These are phyloP conservation scores for Drosophila neonasuta DNA, from an alignment of 2,888 invertebrate species.

Conservation along the genomic window DNA sequence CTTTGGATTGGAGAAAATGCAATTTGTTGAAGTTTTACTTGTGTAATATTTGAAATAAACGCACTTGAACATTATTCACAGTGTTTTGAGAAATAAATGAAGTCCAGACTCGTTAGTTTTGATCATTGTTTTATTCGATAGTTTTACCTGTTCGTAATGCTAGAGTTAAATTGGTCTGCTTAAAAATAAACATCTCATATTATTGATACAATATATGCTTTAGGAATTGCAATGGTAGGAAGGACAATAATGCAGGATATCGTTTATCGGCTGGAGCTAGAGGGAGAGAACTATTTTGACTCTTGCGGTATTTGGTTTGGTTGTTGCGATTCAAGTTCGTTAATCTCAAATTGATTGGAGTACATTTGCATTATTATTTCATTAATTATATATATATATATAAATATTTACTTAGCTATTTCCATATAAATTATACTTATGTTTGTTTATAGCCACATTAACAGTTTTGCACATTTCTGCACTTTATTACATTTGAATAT, in stretches of 20 bases:
- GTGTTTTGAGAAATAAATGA: not conserved
- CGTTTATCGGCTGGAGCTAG: conserved; percentile 3
- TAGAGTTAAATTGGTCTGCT: conserved; percentile 77
- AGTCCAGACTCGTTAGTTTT: conserved; percentile 34
- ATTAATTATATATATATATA: conserved; percentile 6
- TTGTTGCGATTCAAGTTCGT: not conserved
- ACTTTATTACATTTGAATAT: conserved; percentile 44
- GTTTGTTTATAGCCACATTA: conserved; percentile 49
- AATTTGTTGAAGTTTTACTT: conserved; percentile 77
- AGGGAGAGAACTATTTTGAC: conserved; percentile 28
- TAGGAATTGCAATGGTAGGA: conserved; percentile 34
- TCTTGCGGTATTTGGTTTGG: conserved; percentile 26
- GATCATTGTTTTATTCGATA: conserved; percentile 66
- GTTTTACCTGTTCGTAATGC: conserved; percentile 55
- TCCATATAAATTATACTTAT: conserved; percentile 30
- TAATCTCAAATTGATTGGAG: conserved; percentile 21
- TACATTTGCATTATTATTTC: conserved; percentile 18
- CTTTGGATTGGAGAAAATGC: conserved; percentile 67
- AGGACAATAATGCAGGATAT: conserved; percentile 29
- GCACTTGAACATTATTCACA: not conserved
- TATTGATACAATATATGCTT: conserved; percentile 54
- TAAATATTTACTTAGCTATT: conserved; percentile 15
- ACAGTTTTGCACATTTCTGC: conserved; percentile 45
- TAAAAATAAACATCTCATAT: conserved; percentile 59
- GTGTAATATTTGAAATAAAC: conserved; percentile 38